Evolutionary conservation across 1,140 invertebrate species (phyloP).

Genomic region (Drosophila tristis): DNA sequence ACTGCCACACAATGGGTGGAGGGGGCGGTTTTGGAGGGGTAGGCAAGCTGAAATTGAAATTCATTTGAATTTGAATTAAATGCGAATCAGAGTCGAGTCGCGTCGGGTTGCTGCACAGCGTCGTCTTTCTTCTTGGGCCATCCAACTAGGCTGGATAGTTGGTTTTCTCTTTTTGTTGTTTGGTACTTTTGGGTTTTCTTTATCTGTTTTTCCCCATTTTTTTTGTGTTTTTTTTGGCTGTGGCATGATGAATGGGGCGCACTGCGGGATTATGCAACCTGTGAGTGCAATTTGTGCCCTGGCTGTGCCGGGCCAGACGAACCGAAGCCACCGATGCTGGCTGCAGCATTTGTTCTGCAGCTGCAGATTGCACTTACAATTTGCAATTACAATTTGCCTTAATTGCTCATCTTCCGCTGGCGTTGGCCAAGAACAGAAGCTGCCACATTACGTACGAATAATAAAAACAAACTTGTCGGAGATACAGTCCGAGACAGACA

Average conservation of each 20-base stretch:
- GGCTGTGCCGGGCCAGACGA: slow-evolving; percentile 5
- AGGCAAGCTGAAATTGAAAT: slow-evolving; percentile 65
- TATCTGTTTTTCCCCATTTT: slow-evolving; percentile 31
- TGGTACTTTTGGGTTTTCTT: slow-evolving; percentile 36
- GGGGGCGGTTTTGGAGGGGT: background rate
- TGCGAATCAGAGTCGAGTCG: slow-evolving; percentile 59
- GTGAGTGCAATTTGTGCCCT: slow-evolving; percentile 44
- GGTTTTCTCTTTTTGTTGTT: slow-evolving; percentile 43
- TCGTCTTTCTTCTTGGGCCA: slow-evolving; percentile 41
- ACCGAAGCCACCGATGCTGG: slow-evolving; percentile 12
- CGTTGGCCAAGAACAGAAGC: slow-evolving; percentile 60
- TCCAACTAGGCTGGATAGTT: slow-evolving; percentile 34
- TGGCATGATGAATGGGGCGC: slow-evolving; percentile 58
- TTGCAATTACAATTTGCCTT: slow-evolving; percentile 61
- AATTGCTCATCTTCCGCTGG: slow-evolving; percentile 70
- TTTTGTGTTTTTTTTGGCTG: slow-evolving; percentile 18
- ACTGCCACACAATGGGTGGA: slow-evolving; percentile 59
- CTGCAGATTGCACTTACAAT: slow-evolving; percentile 50
- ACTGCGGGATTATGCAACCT: slow-evolving; percentile 58
- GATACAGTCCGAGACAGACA: slow-evolving; percentile 8
- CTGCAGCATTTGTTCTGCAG: slow-evolving; percentile 38
- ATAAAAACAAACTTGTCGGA: slow-evolving; percentile 8
- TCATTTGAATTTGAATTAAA: slow-evolving; percentile 82
- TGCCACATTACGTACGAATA: background rate
- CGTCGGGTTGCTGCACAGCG: slow-evolving; percentile 13